These are phyloP conservation scores for Athrips mouffetella DNA, from an alignment of 2,888 invertebrate genomes.

Conservation along the genomic window DNA sequence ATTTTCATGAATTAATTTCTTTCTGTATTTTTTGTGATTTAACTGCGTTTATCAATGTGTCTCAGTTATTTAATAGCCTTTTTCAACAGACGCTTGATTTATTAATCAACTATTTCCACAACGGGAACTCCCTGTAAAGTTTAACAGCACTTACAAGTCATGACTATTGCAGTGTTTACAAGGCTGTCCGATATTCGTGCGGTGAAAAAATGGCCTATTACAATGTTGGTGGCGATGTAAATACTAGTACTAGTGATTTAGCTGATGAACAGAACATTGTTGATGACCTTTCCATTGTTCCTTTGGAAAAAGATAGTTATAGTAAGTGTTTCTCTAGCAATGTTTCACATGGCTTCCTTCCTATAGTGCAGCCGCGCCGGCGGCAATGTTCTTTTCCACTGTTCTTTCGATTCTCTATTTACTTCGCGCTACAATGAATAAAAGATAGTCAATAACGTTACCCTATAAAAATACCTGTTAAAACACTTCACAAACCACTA, in stretches of 20 bases:
- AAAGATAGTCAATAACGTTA: too few relatives aligned
- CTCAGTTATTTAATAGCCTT: background rate
- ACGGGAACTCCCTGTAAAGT: background rate
- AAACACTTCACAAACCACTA: too few relatives aligned
- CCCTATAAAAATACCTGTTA: too few relatives aligned
- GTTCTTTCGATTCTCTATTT: too few relatives aligned
- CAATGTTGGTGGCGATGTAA: slow-evolving; percentile 48
- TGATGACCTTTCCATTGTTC: slow-evolving; percentile 89
- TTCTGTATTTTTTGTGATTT: too few relatives aligned
- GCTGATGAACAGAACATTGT: slow-evolving; percentile 51
- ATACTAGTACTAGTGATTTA: slow-evolving; percentile 37
- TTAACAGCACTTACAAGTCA: slow-evolving; percentile 38
- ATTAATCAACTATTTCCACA: background rate
- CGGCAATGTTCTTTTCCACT: too few relatives aligned
- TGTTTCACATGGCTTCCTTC: too few relatives aligned
- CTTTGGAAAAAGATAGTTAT: slow-evolving; percentile 92
- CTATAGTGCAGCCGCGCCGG: too few relatives aligned
- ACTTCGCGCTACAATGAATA: too few relatives aligned
- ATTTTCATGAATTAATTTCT: too few relatives aligned
- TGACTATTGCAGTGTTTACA: slow-evolving; percentile 61
- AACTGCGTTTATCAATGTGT: too few relatives aligned
- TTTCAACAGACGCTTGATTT: background rate
- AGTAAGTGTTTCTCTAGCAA: slow-evolving; percentile 84
- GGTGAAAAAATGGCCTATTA: slow-evolving; percentile 64
- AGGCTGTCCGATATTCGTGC: slow-evolving; percentile 38